A percentile compares a stretch with the other conserved stretches of the same genome.
Evolutionary conservation across 2,888 invertebrate genomes (phyloP).

Genomic region (Colletes collaris): DNA sequence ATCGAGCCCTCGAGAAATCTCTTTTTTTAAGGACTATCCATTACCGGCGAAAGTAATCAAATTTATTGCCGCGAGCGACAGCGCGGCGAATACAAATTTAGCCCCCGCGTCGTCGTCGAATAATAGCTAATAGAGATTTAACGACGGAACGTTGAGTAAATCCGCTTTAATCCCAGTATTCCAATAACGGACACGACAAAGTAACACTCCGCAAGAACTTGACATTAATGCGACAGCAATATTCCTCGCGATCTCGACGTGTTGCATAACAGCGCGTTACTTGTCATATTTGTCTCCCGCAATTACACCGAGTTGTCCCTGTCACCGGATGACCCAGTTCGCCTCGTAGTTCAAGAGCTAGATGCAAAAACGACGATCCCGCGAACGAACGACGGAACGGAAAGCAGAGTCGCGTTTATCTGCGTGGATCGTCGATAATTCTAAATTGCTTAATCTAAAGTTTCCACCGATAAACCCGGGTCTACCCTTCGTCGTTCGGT

Average conservation of each 20-base stretch:
- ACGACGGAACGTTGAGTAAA: too few species aligned
- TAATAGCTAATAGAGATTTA: too few species aligned
- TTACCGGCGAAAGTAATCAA: too few species aligned
- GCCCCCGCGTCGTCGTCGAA: too few species aligned
- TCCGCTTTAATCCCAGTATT: too few species aligned
- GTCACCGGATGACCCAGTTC: slow-evolving; percentile 16
- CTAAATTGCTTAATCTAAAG: not conserved
- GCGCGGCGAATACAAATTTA: too few species aligned
- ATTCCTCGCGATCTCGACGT: not conserved
- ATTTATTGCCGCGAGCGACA: too few species aligned
- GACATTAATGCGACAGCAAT: slow-evolving; percentile 1
- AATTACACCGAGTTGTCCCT: slow-evolving; percentile 33
- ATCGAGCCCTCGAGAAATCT: too few species aligned
- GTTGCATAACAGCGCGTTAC: slow-evolving; percentile 19
- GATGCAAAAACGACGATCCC: not conserved
- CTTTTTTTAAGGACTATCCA: too few species aligned
- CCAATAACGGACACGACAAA: not conserved
- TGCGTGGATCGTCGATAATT: not conserved
- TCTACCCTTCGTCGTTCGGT: not conserved
- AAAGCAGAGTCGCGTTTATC: slow-evolving; percentile 12
- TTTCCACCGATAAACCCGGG: not conserved
- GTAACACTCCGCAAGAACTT: slow-evolving; percentile 1
- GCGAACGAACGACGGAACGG: not conserved
- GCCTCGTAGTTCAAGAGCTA: too few species aligned
- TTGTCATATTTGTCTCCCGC: slow-evolving; percentile 21